Evolutionary conservation across 2,113 vertebrate species (phyloP).

Genomic region (Ammodytes dubius): DNA sequence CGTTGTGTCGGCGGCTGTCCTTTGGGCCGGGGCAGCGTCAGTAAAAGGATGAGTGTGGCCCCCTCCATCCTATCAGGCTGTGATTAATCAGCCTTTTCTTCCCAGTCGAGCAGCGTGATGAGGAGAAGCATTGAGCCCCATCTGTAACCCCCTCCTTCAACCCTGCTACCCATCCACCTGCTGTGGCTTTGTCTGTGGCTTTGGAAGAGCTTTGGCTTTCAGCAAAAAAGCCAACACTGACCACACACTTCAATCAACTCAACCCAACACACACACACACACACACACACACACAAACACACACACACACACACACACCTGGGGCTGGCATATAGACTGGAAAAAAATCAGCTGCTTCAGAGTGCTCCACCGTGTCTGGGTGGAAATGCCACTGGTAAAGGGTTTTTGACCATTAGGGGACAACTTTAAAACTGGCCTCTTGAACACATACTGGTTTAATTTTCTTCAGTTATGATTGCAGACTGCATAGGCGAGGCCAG

Average conservation of each 20-base stretch:
- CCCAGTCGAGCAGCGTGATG: slow-evolving; percentile 70
- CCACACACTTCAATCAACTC: slow-evolving; percentile 65
- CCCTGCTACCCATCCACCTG: slow-evolving; percentile 76
- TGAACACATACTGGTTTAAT: slow-evolving; percentile 49
- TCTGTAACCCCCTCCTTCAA: slow-evolving; percentile 47
- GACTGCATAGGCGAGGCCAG: slow-evolving; percentile 50
- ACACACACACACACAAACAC: slow-evolving; percentile 37
- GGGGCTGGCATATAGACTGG: slow-evolving; percentile 59
- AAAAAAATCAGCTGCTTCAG: slow-evolving; percentile 63
- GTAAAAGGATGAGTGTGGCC: slow-evolving; percentile 59
- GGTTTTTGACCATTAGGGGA: slow-evolving; percentile 55
- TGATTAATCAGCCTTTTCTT: slow-evolving; percentile 78
- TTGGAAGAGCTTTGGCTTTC: slow-evolving; percentile 76
- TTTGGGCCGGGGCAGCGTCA: slow-evolving; percentile 30
- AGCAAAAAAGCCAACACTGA: slow-evolving; percentile 68
- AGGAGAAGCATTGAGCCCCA: slow-evolving; percentile 67
- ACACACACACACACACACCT: slow-evolving; percentile 33
- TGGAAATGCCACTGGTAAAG: slow-evolving; percentile 62
- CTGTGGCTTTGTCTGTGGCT: slow-evolving; percentile 81
- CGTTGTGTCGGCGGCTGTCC: slow-evolving; percentile 27
- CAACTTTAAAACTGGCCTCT: slow-evolving; percentile 30
- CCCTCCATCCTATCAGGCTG: slow-evolving; percentile 76
- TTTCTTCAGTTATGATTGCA: slow-evolving; percentile 66
- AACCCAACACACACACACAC: slow-evolving; percentile 31
- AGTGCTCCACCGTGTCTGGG: slow-evolving; percentile 50